A percentile compares a stretch with the other conserved stretches of the same genome.
phyloP scores from a whole-genome alignment of 2,797 vertebrate genomes.

The Otus scops region DNA sequence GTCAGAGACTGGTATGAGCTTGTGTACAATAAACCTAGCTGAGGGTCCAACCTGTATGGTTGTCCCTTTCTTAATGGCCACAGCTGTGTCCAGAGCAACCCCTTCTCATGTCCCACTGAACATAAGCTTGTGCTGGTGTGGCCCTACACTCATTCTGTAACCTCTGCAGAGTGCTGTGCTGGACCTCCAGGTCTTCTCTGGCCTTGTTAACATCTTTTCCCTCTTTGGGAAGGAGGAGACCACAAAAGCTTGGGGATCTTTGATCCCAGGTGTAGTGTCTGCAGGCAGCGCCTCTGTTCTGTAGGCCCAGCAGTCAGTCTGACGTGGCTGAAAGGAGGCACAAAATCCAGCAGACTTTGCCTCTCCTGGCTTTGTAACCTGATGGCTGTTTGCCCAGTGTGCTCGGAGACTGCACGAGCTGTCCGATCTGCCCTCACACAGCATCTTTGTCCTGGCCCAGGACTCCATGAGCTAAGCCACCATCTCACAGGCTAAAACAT shows the following conservation, averaged over 20 bases:
- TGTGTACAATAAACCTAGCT: not conserved
- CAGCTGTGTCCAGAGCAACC: not conserved
- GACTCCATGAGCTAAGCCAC: not conserved
- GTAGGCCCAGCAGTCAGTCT: not conserved
- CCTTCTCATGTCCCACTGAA: not conserved
- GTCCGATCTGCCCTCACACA: accelerated
- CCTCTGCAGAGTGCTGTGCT: not conserved
- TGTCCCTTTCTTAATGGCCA: not conserved
- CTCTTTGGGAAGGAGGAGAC: not conserved
- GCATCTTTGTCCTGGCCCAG: accelerated
- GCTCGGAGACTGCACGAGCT: not conserved
- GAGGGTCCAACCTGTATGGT: not conserved
- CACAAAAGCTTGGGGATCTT: not conserved
- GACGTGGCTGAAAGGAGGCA: not conserved
- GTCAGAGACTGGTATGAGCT: not conserved
- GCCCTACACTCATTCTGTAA: not conserved
- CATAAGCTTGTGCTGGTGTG: not conserved
- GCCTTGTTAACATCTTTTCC: not conserved
- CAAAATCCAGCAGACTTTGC: not conserved
- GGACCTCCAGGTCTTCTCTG: not conserved
- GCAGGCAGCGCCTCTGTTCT: not conserved
- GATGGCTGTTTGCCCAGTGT: accelerated
- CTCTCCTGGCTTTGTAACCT: not conserved
- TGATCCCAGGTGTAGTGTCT: not conserved
- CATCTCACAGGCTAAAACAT: not conserved